Percentiles rank a stretch among this genome's conserved stretches.
Evolutionary conservation across 2,888 invertebrate genomes (phyloP).

Genomic region (Patella depressa): DNA sequence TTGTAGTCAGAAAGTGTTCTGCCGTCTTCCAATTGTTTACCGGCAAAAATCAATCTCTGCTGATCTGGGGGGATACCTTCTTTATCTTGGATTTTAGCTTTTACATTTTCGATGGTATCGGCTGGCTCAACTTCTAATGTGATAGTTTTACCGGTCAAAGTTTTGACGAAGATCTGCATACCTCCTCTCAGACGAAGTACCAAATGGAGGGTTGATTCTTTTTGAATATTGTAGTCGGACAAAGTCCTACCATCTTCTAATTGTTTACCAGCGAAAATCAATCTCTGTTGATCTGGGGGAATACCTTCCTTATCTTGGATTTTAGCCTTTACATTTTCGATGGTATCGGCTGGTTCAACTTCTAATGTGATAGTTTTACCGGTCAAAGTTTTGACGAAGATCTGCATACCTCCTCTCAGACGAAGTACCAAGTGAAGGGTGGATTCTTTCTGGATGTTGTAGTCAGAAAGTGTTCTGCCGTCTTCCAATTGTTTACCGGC

Average conservation of each 20-base stretch:
- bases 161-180: constrained; percentile 79
- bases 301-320: constrained; percentile 75
- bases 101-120: constrained; percentile 95
- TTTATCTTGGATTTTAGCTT: constrained; percentile 76
- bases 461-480: constrained; percentile 91
- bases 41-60: constrained; percentile 92
- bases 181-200: constrained; percentile 85
- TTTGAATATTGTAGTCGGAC: constrained; percentile 94
- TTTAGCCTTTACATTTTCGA: constrained; percentile 88
- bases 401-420: constrained; percentile 85
- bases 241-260: constrained; percentile 93
- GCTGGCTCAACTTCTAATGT: constrained; percentile 79
- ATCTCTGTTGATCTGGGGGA: constrained; percentile 63
- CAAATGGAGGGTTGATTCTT: constrained; percentile 91
- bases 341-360: constrained; percentile 87
- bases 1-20: constrained; percentile 93
- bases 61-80: constrained; percentile 79
- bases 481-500: constrained; percentile 96
- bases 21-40: constrained; percentile 95
- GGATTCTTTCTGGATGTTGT: constrained; percentile 95
- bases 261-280: constrained; percentile 89
- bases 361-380: constrained; percentile 69
- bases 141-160: constrained; percentile 68
- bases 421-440: constrained; percentile 92
- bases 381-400: constrained; percentile 75